Conservation (phyloP, 2,797 vertebrate species). For the Sebastes kiyomatsui region DNA sequence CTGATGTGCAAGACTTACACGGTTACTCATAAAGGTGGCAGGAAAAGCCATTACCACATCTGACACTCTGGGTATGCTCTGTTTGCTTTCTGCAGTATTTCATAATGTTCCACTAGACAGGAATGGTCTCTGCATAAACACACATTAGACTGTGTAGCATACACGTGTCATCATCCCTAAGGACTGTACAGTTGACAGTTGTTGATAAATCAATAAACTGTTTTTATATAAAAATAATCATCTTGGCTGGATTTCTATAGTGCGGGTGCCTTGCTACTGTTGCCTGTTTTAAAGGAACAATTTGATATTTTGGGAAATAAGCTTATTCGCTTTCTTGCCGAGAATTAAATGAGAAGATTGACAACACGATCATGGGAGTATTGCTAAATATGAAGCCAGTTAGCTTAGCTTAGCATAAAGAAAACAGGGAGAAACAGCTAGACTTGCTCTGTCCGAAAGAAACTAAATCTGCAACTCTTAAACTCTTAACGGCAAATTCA, state of each 20-base stretch:
- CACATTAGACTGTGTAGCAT: constrained; percentile 86
- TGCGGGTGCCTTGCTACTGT: background rate
- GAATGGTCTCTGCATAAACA: constrained; percentile 68
- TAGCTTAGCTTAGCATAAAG: background rate
- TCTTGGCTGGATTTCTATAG: constrained; percentile 63
- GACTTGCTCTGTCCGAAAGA: background rate
- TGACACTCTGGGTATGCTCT: constrained; percentile 57
- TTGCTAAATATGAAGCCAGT: background rate
- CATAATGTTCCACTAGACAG: constrained; percentile 55
- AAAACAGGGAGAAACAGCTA: background rate
- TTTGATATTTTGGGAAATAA: background rate
- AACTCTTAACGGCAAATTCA: background rate
- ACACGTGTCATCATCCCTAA: constrained; percentile 81
- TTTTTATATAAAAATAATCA: constrained; percentile 79
- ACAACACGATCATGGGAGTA: background rate
- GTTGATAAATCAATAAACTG: constrained; percentile 90
- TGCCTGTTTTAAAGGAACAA: background rate
- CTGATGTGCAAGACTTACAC: constrained; percentile 57
- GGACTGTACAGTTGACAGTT: constrained; percentile 90
- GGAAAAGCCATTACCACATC: constrained; percentile 51
- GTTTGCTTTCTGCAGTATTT: constrained; percentile 68
- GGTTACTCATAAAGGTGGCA: constrained; percentile 48
- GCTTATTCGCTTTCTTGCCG: background rate
- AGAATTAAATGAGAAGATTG: background rate
- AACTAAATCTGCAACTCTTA: background rate